A percentile compares a stretch with the other conserved stretches of the same genome.
These are phyloP conservation scores for Drosophila hamatofila DNA, from an alignment of 2,888 invertebrate genomes.

Conservation along the genomic window DNA sequence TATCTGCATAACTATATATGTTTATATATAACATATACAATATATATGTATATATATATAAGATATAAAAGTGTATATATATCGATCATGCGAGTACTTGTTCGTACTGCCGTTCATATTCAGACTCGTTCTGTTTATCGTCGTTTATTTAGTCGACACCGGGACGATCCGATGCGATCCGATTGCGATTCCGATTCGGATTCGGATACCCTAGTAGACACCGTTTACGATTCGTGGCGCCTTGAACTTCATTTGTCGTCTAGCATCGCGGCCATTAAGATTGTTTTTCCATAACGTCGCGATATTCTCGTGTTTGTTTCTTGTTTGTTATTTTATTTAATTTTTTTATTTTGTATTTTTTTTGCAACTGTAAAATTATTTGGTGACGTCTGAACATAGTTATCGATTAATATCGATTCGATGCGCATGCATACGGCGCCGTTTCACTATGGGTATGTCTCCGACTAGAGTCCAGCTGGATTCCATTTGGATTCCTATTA, in stretches of 20 bases:
- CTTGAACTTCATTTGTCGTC: constrained; percentile 76
- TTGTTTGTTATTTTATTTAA: background rate
- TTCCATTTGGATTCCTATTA: background rate
- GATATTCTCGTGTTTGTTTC: background rate
- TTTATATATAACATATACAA: background rate
- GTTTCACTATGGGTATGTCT: constrained; percentile 70
- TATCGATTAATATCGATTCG: constrained; percentile 9
- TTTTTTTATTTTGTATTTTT: background rate
- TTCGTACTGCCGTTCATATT: constrained; percentile 31
- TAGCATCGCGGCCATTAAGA: constrained; percentile 71
- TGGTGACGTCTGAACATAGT: background rate
- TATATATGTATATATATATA: constrained; percentile 21
- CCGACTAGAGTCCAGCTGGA: background rate
- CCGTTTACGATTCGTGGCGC: constrained; percentile 46
- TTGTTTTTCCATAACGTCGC: constrained; percentile 14
- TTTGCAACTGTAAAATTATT: constrained; percentile 10
- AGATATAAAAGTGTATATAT: constrained; percentile 12
- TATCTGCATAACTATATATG: constrained; percentile 52
- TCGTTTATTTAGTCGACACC: constrained; percentile 37
- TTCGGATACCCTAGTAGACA: constrained; percentile 16
- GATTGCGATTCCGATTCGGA: constrained; percentile 7
- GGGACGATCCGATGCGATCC: constrained; percentile 50
- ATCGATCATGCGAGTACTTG: constrained; percentile 54
- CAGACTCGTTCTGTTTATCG: constrained; percentile 37
- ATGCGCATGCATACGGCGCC: constrained; percentile 70